A percentile compares a stretch with the other conserved stretches of the same genome.
phyloP scores from a whole-genome alignment of 1,140 invertebrate species.

The Listronotus bonariensis region DNA sequence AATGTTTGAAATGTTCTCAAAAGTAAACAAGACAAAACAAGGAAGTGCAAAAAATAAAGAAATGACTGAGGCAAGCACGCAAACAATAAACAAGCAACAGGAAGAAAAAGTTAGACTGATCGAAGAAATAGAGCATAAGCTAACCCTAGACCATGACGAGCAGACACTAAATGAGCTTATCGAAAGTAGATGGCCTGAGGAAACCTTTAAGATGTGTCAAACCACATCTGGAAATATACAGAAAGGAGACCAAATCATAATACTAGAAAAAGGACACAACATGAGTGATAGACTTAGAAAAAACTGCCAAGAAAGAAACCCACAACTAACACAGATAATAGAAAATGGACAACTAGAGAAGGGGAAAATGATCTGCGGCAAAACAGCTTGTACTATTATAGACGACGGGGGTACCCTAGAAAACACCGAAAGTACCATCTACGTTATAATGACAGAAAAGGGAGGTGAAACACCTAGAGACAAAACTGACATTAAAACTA shows the following conservation, averaged over 20 bases:
- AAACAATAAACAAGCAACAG: background rate
- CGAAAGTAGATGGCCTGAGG: background rate
- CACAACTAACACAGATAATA: too few relatives aligned
- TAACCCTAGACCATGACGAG: background rate
- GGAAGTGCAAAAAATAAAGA: too few relatives aligned
- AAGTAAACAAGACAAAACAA: too few relatives aligned
- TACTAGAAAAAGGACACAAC: too few relatives aligned
- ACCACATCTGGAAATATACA: background rate
- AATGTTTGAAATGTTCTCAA: too few relatives aligned
- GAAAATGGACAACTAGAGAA: too few relatives aligned
- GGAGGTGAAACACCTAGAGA: background rate
- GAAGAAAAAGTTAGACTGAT: background rate
- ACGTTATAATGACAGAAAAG: background rate
- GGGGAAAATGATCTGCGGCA: background rate
- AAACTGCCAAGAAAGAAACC: too few relatives aligned
- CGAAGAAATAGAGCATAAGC: background rate
- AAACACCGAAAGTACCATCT: background rate
- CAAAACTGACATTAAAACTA: background rate
- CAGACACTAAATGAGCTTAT: background rate
- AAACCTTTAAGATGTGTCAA: background rate
- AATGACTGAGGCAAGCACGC: too few relatives aligned
- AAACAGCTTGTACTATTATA: background rate
- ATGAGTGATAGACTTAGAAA: too few relatives aligned
- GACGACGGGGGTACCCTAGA: background rate
- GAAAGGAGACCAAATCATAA: background rate